Evolutionary conservation across 2,113 vertebrate species (phyloP), one percentile per base, ranked within the genome.

Genomic region (Gallinago paraguaiae): DNA sequence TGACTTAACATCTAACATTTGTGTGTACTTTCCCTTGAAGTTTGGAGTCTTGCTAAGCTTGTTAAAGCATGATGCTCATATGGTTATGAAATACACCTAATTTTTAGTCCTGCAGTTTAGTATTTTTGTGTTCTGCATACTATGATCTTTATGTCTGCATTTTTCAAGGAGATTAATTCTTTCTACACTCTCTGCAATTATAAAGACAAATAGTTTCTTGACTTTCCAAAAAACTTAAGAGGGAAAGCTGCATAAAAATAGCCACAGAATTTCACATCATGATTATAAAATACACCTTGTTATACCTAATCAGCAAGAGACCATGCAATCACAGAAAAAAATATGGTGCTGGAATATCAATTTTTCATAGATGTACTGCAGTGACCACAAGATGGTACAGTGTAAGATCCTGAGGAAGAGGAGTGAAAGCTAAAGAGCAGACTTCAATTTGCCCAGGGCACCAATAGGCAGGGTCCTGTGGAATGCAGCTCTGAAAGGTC

Each of bases 181-280:
- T 87, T 63, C 59, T 39, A 24, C 11, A 31, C 23, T 51, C 45
- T 61, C 37, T 84, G 51, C 57, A 93, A 72, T 39, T 86, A 81
- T 14, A 86, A 93, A 24, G 50, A 28, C 53, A 93, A 87, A 61
- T 45, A 4, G 6, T 64, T 71, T 80, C 23, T 78, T 53, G 28
- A 68, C 64, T 92, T 95, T 51, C 51, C 69, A 80, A 80, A 94
- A 84, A 86, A 92, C 22, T 91, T 91, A 70, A 48, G 25, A 63
- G 68, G 39, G 30, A 96, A 82, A 80, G 68, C 11, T 78, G 59
- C 48, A 85, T 85, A 78, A 85, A 96, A 92, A 67, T 14, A 95
- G 84, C 56, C 54, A 56, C 33, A 65, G 51, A 85, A 45, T 74
- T 96, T 85, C 59, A 95, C 39, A 87, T 54, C 30, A 77, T n/a